phyloP scores from a whole-genome alignment of 2,113 vertebrate species.

The Naja naja region DNA sequence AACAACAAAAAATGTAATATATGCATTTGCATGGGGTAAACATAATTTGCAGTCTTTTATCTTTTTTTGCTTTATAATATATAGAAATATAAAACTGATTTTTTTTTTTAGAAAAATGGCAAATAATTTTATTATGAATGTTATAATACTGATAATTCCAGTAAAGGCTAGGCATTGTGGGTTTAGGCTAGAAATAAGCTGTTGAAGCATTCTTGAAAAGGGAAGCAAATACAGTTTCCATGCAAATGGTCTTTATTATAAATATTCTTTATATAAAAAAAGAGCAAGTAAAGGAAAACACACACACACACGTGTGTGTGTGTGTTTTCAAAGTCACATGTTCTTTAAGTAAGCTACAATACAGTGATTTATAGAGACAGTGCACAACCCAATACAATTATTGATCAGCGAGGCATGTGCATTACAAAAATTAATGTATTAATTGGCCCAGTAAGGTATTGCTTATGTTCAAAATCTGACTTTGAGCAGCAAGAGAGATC shows the following conservation, averaged over 20 bases:
- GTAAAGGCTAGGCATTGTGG: slow-evolving; percentile 46
- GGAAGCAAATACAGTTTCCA: slow-evolving; percentile 51
- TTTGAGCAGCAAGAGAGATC: neutral
- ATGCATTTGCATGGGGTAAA: neutral
- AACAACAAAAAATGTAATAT: slow-evolving; percentile 15
- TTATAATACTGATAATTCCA: slow-evolving; percentile 42
- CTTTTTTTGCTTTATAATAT: slow-evolving; percentile 55
- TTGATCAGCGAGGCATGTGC: slow-evolving; percentile 30
- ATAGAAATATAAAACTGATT: slow-evolving; percentile 56
- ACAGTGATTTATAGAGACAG: slow-evolving; percentile 36
- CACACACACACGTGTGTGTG: too few species aligned
- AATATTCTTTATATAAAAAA: slow-evolving; percentile 49
- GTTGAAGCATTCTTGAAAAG: slow-evolving; percentile 49
- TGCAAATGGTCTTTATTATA: slow-evolving; percentile 49
- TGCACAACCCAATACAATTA: slow-evolving; percentile 54
- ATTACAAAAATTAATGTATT: slow-evolving; percentile 14
- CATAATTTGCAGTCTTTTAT: slow-evolving; percentile 37
- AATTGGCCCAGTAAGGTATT: neutral
- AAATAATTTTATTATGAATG: slow-evolving; percentile 55
- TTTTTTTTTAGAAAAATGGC: slow-evolving; percentile 36
- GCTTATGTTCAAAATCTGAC: neutral
- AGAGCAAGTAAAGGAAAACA: slow-evolving; percentile 38
- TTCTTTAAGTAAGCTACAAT: slow-evolving; percentile 48
- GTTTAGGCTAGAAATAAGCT: slow-evolving; percentile 59
- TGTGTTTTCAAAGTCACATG: slow-evolving; percentile 35